phyloP scores from a whole-genome alignment of 1,140 invertebrate species.

The Pseudomyrmex pallidus region DNA sequence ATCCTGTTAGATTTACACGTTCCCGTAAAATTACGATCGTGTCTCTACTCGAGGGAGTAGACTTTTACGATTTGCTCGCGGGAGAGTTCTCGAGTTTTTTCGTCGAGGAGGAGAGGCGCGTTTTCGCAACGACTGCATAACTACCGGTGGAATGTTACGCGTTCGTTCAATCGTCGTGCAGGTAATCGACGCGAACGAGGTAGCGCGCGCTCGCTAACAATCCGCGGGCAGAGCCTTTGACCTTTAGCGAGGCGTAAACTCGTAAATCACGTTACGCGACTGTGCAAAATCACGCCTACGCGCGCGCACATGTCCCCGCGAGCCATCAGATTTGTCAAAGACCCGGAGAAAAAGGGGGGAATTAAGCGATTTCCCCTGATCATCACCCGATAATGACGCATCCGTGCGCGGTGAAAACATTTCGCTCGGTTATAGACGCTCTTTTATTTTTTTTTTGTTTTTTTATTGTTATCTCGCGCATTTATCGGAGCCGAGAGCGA shows the following conservation, averaged over 20 bases:
- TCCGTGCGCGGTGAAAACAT: background rate
- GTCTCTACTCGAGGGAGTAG: background rate
- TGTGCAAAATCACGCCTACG: constrained; percentile 37
- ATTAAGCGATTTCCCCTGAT: constrained; percentile 2
- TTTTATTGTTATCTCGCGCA: constrained; percentile 23
- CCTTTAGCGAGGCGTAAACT: constrained; percentile 48
- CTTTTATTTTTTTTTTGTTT: no score
- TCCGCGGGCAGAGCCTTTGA: constrained; percentile 37
- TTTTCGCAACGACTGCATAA: constrained; percentile 54
- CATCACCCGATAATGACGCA: constrained; percentile 6
- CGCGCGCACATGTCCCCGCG: constrained; percentile 16
- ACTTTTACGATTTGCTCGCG: constrained; percentile 18
- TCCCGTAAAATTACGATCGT: background rate
- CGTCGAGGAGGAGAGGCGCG: background rate
- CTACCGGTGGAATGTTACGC: constrained; percentile 54
- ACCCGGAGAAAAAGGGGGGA: no score
- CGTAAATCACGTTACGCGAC: constrained; percentile 63
- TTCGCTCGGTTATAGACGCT: constrained; percentile 31
- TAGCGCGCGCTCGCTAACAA: constrained; percentile 58
- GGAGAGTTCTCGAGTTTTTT: background rate
- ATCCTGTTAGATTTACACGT: constrained; percentile 4
- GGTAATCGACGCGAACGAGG: constrained; percentile 47
- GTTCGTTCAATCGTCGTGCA: constrained; percentile 23
- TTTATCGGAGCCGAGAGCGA: constrained; percentile 6
- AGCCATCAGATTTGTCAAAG: background rate